A percentile compares a stretch with the other conserved stretches of the same genome.
Evolutionary conservation across 2,888 invertebrate genomes (phyloP).

Genomic region (Crossocerus cetratus): DNA sequence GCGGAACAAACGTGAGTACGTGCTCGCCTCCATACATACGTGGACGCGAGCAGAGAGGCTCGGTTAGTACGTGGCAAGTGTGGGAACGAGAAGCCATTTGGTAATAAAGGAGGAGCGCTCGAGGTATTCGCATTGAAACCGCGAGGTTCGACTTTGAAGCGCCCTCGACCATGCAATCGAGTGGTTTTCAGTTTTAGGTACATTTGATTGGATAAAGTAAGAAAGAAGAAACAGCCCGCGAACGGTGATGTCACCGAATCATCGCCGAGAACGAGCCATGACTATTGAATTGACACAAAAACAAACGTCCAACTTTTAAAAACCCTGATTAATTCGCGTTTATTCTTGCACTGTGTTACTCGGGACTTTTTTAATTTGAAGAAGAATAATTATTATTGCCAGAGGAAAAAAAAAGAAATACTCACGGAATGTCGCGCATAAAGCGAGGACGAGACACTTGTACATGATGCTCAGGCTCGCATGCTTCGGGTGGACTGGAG

Average conservation of each 20-base stretch:
- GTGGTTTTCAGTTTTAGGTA: no score
- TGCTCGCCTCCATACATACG: not conserved
- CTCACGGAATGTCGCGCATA: slow-evolving; percentile 66
- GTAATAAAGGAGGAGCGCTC: slow-evolving; percentile 39
- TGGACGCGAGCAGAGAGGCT: not conserved
- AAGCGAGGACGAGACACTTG: slow-evolving; percentile 63
- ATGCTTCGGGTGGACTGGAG: slow-evolving; percentile 63
- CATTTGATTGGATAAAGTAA: no score
- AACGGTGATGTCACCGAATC: no score
- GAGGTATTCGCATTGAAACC: slow-evolving; percentile 30
- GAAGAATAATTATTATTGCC: no score
- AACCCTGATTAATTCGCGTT: no score
- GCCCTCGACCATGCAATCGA: not conserved
- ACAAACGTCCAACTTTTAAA: no score
- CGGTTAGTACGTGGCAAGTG: slow-evolving; percentile 36
- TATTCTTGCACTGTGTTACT: no score
- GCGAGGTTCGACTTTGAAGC: slow-evolving; percentile 4
- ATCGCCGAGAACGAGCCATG: no score
- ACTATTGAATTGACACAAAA: no score
- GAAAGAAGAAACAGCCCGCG: no score
- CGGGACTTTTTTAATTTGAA: no score
- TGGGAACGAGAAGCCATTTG: slow-evolving; percentile 50
- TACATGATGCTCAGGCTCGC: slow-evolving; percentile 69
- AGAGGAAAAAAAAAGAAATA: not conserved
- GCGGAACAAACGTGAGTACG: slow-evolving; percentile 10